phyloP scores from a whole-genome alignment of 1,140 invertebrate species.

The Zaprionus inermis region DNA sequence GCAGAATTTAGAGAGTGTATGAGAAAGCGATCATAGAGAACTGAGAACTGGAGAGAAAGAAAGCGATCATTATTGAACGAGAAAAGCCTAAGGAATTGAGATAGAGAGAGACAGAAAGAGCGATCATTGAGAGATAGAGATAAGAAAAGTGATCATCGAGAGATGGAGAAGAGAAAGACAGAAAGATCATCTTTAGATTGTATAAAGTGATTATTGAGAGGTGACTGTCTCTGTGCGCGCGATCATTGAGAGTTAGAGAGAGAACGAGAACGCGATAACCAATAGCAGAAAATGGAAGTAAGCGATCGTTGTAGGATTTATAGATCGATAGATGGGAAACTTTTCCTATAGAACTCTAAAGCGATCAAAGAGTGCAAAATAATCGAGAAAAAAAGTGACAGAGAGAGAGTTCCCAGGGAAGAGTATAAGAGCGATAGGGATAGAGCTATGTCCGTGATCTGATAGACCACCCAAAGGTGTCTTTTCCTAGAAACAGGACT shows the following conservation, averaged over 20 bases:
- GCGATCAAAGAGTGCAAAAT: background rate
- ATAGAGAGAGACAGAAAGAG: background rate
- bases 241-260: background rate
- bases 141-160: too few species aligned
- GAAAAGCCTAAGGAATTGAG: too few species aligned
- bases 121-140: too few species aligned
- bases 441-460: background rate
- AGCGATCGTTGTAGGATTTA: background rate
- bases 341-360: background rate
- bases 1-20: too few species aligned
- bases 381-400: background rate
- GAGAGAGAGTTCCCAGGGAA: background rate
- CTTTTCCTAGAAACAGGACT: constrained; percentile 60
- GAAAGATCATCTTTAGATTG: background rate
- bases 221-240: too few species aligned
- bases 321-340: too few species aligned
- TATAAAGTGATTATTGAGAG: background rate
- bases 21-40: background rate
- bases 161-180: background rate
- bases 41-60: background rate
- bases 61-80: background rate
- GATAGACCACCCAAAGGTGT: constrained; percentile 60
- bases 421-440: background rate
- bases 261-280: background rate
- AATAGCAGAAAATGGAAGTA: background rate